Base-by-base conservation (phyloP, 2,113 vertebrate genomes). In the Thamnaconus septentrionalis region DNA sequence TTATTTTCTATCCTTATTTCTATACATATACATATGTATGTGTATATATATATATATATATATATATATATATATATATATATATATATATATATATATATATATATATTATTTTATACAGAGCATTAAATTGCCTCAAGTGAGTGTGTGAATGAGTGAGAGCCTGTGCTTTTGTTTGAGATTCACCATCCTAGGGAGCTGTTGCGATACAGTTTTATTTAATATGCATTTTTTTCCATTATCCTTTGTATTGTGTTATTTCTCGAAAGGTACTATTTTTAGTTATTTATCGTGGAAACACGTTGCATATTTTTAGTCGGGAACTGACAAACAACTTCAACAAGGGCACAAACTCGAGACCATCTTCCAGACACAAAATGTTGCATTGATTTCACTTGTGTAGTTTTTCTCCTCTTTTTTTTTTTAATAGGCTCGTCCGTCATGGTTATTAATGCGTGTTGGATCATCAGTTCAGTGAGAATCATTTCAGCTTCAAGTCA, bases 1-100 rank as follows among this genome's bases (percentile, higher is more conserved):
- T 88, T 87, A 88, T 88, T 89, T 79, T 78, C 50, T 86, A 31
- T 68, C 74, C 56, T 66, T 75, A 65, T 75, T 71, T 86, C 68
- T 71, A 69, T 56, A 31, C 18, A 31, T 31, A 31, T 31, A 31
- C 18, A 31, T 31, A 31, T 31, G 2, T 31, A 31, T 31, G 18
- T 31, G 2, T 31, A 31, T 31, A 31, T 31, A 31, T 1, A 31
- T 1, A 31, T 31, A 31, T 31, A 31, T 2, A 31, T 73, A 78
- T 78, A 50, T 85, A 81, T 80, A 69, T 56, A 31, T 2, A 31
- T 31, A 31, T 31, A 31, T 2, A 31, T 31, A 31, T 31, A 31
- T 31, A 31, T 31, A 2, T 31, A 31, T 31, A 31, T 31, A 31
- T 31, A 31, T 1, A 31, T 1, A 31, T 31, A 31, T 31, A 31